Base-by-base conservation (phyloP, 2,113 vertebrate species). In the Poeciliopsis retropinna region DNA sequence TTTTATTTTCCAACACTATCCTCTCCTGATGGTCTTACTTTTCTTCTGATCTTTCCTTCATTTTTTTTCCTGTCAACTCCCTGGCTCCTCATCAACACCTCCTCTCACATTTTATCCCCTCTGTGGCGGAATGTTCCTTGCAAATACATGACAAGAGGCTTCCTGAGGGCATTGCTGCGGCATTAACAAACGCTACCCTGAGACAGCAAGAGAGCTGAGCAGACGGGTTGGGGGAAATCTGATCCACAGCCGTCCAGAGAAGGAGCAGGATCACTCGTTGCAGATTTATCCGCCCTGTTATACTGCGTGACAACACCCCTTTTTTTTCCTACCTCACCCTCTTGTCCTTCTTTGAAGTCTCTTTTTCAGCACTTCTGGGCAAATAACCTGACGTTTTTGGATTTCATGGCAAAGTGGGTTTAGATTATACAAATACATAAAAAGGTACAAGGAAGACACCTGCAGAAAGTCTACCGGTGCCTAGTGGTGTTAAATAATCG, bases 111-210 rank as follows among this genome's bases (percentile, higher is more conserved):
- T 79, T 51, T 8, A 75, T 81, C 62, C 72, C 72, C 67, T 86
- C 79, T 95, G 73, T 94, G 94, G 68, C n/a, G 83, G 88, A 87
- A 92, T 91, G 90, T 80, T 75, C 25, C 47, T 75, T 30, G 64
- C 54, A 66, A 90, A 94, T 78, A 90, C 90, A 90, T 87, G 93
- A 92, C 91, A 57, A 72, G 71, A 85, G 91, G 87, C 92, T 87
- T 69, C 71, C 17, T 34, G 64, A 80, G 79, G 51, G 60, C 76
- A 87, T 37, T 85, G 94, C 93, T 87, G 94, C 94, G 81, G 85
- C 80, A 70, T 86, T 80, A 83, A 69, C 74, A 64, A 86, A 83
- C 80, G 51, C 72, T 44, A 34, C 29, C 62, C 70, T n/a, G 84
- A 88, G 87, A 79, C 84, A 67, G 79, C 79, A 63, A 57, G 87